phyloP scores from a whole-genome alignment of 2,888 invertebrate genomes.

The Aspidapion aeneum region DNA sequence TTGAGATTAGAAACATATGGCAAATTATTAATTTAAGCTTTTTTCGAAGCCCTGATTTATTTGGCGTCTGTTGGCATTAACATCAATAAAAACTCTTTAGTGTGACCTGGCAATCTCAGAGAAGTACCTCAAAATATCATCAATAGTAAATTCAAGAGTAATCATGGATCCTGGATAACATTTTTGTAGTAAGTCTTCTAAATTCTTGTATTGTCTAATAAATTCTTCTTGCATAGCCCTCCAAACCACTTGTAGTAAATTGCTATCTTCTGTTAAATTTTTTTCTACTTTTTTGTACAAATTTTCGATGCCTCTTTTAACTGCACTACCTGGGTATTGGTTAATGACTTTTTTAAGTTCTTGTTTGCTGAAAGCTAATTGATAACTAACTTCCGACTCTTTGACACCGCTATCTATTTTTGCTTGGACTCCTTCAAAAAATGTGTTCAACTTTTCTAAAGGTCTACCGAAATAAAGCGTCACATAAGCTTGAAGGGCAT shows the following conservation, averaged over 20 bases:
- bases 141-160: slow-evolving; percentile 89
- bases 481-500: slow-evolving; percentile 88
- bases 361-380: slow-evolving; percentile 95
- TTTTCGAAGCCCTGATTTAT: no score
- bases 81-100: no score
- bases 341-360: slow-evolving; percentile 92
- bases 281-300: slow-evolving; percentile 96
- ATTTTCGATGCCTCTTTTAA: slow-evolving; percentile 85
- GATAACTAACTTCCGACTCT: slow-evolving; percentile 96
- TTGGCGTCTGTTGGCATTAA: no score
- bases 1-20: no score
- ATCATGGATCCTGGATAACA: slow-evolving; percentile 97
- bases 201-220: slow-evolving; percentile 89
- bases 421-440: slow-evolving; percentile 95
- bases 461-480: slow-evolving; percentile 93
- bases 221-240: slow-evolving; percentile 99
- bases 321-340: slow-evolving; percentile 80
- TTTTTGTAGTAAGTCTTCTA: slow-evolving; percentile 88
- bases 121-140: slow-evolving; percentile 94
- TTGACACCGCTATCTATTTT: slow-evolving; percentile 93
- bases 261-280: slow-evolving; percentile 93
- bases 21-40: no score
- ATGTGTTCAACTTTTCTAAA: slow-evolving; percentile 84
- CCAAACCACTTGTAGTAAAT: slow-evolving; percentile 96
- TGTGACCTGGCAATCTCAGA: slow-evolving; percentile 97